Percentiles rank a stretch among this genome's conserved stretches.
Conservation (phyloP, 2,113 vertebrate species). For the Ptychochromis oligacanthus region DNA sequence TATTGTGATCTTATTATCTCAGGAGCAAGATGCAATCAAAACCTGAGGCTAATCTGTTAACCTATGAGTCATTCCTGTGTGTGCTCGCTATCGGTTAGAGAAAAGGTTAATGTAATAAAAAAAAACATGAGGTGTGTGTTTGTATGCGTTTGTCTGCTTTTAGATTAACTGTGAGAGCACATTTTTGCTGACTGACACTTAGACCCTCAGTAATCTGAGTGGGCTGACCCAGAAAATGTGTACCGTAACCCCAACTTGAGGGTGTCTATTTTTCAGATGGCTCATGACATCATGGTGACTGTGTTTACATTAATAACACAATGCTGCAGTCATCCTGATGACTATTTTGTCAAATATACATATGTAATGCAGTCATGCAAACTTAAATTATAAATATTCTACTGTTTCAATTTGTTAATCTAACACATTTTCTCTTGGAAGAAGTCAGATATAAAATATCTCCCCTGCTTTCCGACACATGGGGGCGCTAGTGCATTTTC, state of each 20-base stretch:
- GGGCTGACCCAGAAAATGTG: not conserved
- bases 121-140: not conserved
- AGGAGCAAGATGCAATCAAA: slow-evolving; percentile 41
- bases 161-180: not conserved
- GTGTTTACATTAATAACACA: not conserved
- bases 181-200: slow-evolving; percentile 18
- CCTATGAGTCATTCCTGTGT: slow-evolving; percentile 48
- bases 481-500: slow-evolving; percentile 64
- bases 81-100: slow-evolving; percentile 6
- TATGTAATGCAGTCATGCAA: not conserved
- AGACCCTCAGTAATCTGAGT: not conserved
- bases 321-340: not conserved
- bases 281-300: slow-evolving; percentile 21
- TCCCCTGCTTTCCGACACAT: slow-evolving; percentile 29
- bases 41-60: slow-evolving; percentile 40
- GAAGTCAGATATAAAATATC: not conserved
- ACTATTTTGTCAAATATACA: not conserved
- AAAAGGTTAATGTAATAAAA: slow-evolving; percentile 64
- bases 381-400: not conserved
- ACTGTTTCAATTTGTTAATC: not conserved
- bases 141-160: slow-evolving; percentile 5
- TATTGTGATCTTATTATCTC: slow-evolving; percentile 29
- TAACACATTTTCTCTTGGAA: not conserved
- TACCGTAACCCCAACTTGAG: not conserved
- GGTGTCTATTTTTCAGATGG: not conserved